Evolutionary conservation across 2,797 vertebrate genomes (phyloP), one percentile per base, ranked within the genome.

Genomic region (Premnoplex brunnescens): DNA sequence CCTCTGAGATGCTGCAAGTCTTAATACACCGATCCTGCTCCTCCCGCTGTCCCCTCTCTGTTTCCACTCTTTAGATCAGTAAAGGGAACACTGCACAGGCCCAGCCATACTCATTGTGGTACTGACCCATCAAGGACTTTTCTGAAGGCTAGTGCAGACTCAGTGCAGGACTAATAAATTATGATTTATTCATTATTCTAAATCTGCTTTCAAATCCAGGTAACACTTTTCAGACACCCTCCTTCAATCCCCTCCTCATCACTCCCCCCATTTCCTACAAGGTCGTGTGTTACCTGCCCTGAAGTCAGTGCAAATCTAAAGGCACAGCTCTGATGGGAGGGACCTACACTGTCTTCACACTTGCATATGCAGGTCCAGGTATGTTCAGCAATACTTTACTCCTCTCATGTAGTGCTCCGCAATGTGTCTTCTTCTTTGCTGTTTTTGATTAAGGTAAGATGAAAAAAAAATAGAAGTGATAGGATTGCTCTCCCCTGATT

Each of bases 401-500:
- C 49, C 28, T 78, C 48, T 64, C 26, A 2, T 44, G 8, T 7
- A 19, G 28, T 71, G 74, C 37, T 82, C 60, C 59, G 55, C 59
- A 82, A 13, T 20, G 43, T 78, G 20, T 82, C 59, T 24, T 62
- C 44, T 27, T 75, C 21, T 1, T 66, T 77, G 44, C 51, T 13
- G 1, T 30, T 95, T 91, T 87, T 92, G 60, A 60, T 93, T 75
- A 77, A 93, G 44, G 58, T 91, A 17, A 39, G 60, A 34, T 36
- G 23, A 39, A 22, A 85, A 80, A 48, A 12, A 49, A 37, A 62
- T 20, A 48, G 63, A 60, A 95, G 36, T 77, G 56, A 81, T 79
- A 92, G 83, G 80, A 67, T 87, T 91, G n/a, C 56, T 88, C 22
- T 91, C 39, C 58, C 20, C 64, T 67, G 56, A 72, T 91, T 77